phyloP scores from a whole-genome alignment of 2,888 invertebrate genomes.

The Drosophila nigricruria region DNA sequence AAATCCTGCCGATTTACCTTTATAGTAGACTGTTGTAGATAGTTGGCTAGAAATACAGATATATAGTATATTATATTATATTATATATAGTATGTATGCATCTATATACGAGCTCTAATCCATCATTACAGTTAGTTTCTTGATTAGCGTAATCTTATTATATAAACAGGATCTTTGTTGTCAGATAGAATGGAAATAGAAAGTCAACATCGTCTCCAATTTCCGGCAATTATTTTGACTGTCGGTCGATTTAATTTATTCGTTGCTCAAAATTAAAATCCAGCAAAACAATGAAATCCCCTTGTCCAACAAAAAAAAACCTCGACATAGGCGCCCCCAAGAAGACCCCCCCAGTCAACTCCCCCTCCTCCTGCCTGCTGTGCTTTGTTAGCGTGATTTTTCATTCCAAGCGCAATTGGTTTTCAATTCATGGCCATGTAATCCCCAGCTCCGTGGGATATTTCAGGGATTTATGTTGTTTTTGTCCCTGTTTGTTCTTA shows the following conservation, averaged over 20 bases:
- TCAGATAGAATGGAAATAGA: slow-evolving; percentile 24
- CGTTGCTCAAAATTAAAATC: slow-evolving; percentile 77
- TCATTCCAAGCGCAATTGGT: slow-evolving; percentile 81
- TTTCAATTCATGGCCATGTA: slow-evolving; percentile 81
- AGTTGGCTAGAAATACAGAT: too few species aligned
- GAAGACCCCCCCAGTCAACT: not conserved
- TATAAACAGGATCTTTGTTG: slow-evolving; percentile 12
- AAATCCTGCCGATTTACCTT: too few species aligned
- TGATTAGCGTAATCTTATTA: slow-evolving; percentile 38
- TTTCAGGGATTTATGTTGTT: slow-evolving; percentile 81
- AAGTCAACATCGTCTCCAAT: slow-evolving; percentile 66
- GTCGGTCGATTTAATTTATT: slow-evolving; percentile 81
- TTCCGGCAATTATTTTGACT: slow-evolving; percentile 79
- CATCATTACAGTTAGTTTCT: not conserved
- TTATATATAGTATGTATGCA: not conserved
- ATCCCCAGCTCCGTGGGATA: slow-evolving; percentile 80
- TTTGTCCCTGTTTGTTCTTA: slow-evolving; percentile 34
- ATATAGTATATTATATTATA: too few species aligned
- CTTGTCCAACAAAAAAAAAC: slow-evolving; percentile 65
- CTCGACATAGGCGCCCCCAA: slow-evolving; percentile 62
- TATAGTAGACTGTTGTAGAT: too few species aligned
- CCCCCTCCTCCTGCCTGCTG: slow-evolving; percentile 40
- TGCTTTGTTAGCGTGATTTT: slow-evolving; percentile 75
- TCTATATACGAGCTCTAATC: not conserved
- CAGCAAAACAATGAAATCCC: slow-evolving; percentile 76